Percentiles rank a stretch among this genome's conserved stretches.
Evolutionary conservation across 2,797 vertebrate genomes (phyloP).

Genomic region (Prunella strophiata): DNA sequence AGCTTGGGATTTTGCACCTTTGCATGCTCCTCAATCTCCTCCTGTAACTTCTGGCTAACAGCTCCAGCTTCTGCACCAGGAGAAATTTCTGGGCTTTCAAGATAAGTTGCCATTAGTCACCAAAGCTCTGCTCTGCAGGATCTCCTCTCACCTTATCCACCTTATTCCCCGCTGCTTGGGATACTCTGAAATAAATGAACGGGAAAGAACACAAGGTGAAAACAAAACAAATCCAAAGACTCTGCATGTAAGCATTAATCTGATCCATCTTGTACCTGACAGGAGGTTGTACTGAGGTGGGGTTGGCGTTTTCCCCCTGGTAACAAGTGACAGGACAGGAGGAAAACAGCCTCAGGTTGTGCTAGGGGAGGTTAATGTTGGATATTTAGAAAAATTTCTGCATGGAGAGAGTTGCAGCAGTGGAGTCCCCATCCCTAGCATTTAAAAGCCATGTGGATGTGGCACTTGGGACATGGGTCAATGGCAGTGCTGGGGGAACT

Average conservation of each 20-base stretch:
- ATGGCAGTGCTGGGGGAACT: background rate
- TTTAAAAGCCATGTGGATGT: background rate
- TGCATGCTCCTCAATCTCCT: background rate
- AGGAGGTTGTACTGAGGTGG: too few relatives aligned
- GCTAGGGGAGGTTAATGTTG: background rate
- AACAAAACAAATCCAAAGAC: background rate
- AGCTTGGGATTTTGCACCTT: background rate
- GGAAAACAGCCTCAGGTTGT: background rate
- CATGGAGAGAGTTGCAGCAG: accelerated
- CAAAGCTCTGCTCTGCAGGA: background rate
- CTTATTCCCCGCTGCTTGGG: background rate
- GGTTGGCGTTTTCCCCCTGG: background rate
- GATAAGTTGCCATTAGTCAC: background rate
- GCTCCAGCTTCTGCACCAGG: background rate
- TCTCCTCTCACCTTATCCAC: background rate
- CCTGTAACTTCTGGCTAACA: background rate
- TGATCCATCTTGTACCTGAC: background rate
- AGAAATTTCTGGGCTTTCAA: background rate
- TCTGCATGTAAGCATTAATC: accelerated
- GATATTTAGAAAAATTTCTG: background rate
- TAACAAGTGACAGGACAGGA: background rate
- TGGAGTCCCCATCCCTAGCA: background rate
- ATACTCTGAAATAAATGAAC: background rate
- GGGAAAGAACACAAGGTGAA: background rate
- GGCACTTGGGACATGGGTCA: accelerated